A percentile compares a stretch with the other conserved stretches of the same genome.
Conservation (phyloP, 2,797 vertebrate genomes). For the Acomys russatus region DNA sequence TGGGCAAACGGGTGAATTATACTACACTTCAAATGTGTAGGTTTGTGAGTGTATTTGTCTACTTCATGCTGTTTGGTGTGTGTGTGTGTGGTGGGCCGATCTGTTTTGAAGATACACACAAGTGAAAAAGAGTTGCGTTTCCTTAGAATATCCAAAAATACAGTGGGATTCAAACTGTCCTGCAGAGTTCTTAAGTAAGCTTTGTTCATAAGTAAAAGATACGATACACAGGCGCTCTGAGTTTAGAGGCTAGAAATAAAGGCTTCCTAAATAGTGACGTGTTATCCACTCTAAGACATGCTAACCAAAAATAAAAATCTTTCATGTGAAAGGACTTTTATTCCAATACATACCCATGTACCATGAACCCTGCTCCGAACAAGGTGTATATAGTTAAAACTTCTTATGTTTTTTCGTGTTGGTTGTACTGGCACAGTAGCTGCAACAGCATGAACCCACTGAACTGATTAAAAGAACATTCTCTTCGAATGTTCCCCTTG, state of each 20-base stretch:
- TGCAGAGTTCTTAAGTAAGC: not conserved
- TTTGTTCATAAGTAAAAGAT: not conserved
- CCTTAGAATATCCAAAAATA: not conserved
- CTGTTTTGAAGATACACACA: not conserved
- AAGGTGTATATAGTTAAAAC: not conserved
- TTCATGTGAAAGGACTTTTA: not conserved
- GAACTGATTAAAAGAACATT: not conserved
- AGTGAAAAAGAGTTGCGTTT: not conserved
- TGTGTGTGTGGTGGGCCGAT: not conserved
- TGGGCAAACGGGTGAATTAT: not conserved
- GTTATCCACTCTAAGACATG: slow-evolving; percentile 3
- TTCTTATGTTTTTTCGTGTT: not conserved
- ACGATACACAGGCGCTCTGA: not conserved
- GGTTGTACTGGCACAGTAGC: not conserved
- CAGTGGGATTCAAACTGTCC: not conserved
- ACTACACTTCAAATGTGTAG: not conserved
- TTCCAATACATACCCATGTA: not conserved
- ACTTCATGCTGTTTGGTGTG: not conserved
- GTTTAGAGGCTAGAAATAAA: not conserved
- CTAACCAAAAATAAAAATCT: not conserved
- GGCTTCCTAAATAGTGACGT: slow-evolving; percentile 11
- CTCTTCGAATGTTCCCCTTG: not conserved
- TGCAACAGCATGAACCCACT: not conserved
- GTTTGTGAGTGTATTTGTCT: not conserved
- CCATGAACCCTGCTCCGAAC: too few species aligned